Evolutionary conservation across 2,113 vertebrate genomes (phyloP).

Genomic region (Lophochroa leadbeateri): DNA sequence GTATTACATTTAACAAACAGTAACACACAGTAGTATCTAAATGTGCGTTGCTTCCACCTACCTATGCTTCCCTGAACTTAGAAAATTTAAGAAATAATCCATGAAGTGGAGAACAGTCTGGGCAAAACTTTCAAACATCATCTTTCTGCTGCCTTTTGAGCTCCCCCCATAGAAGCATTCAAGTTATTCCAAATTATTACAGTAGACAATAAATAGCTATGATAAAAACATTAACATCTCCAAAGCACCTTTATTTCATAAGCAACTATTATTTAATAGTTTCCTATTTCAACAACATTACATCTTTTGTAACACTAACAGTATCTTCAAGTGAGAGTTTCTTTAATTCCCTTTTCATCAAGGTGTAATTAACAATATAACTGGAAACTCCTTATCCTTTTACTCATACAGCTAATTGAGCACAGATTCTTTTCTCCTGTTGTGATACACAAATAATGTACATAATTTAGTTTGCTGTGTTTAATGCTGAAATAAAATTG

Average conservation of each 20-base stretch:
- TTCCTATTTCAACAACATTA: background rate
- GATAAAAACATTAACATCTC: background rate
- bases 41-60: background rate
- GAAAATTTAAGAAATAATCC: background rate
- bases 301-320: background rate
- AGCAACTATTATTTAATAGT: background rate
- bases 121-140: background rate
- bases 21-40: background rate
- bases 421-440: background rate
- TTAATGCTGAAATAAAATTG: background rate
- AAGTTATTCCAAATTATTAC: background rate
- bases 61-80: background rate
- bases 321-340: background rate
- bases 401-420: background rate
- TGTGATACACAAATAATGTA: background rate
- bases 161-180: background rate
- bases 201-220: background rate
- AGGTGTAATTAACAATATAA: background rate
- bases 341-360: constrained; percentile 2
- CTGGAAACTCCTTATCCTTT: background rate
- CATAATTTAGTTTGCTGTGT: background rate
- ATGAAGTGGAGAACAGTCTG: background rate
- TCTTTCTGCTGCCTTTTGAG: background rate
- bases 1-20: background rate
- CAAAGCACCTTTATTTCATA: background rate